phyloP scores from a whole-genome alignment of 2,888 invertebrate species.

The Tipula helvola region DNA sequence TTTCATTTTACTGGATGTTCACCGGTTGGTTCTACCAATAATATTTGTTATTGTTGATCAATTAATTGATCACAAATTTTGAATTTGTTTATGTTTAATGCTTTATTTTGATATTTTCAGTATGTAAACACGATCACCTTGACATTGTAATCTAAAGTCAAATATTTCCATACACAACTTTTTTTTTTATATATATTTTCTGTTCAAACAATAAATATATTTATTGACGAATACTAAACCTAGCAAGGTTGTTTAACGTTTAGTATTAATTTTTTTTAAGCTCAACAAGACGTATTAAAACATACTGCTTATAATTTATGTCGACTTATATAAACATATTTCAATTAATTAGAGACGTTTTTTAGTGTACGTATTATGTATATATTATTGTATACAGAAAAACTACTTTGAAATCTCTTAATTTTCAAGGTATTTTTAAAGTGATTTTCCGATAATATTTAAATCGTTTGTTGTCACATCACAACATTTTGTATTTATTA shows the following conservation, averaged over 20 bases:
- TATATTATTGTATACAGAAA: not conserved
- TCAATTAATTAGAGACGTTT: not conserved
- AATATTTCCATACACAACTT: not conserved
- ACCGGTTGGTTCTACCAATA: no score
- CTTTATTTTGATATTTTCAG: not conserved
- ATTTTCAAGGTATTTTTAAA: not conserved
- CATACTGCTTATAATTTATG: not conserved
- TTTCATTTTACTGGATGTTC: not conserved
- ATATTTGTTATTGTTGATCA: no score
- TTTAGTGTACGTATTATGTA: not conserved
- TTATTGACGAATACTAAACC: not conserved
- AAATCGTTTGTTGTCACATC: not conserved
- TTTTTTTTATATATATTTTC: not conserved
- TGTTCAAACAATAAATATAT: not conserved
- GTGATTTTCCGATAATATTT: not conserved
- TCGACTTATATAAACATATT: not conserved
- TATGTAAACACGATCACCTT: not conserved
- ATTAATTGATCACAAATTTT: no score
- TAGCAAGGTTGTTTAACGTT: not conserved
- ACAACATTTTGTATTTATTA: not conserved
- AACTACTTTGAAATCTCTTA: not conserved
- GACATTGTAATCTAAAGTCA: slow-evolving; percentile 4
- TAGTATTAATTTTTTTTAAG: not conserved
- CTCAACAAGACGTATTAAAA: not conserved
- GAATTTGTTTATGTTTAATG: not conserved